Evolutionary conservation across 2,113 vertebrate species (phyloP).

Genomic region (Hemicordylus capensis): DNA sequence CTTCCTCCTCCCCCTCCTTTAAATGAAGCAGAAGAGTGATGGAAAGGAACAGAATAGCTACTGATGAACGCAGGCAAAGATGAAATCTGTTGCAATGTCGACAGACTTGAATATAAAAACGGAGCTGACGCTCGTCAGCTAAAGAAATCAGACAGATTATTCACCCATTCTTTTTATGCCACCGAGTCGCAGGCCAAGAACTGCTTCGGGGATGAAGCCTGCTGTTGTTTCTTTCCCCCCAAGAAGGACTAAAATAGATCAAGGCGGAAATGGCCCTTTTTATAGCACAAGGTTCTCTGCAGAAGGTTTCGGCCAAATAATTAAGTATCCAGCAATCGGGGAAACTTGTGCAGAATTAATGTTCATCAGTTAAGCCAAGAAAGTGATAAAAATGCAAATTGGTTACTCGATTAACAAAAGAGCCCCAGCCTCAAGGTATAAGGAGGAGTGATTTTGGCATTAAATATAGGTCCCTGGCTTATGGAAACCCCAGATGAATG

Average conservation of each 20-base stretch:
- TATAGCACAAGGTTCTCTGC: not conserved
- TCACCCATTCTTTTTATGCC: constrained; percentile 1
- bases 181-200: not conserved
- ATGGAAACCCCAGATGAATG: not conserved
- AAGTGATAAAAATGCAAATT: constrained; percentile 28
- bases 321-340: not conserved
- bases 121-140: constrained; percentile 11
- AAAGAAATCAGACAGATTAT: constrained; percentile 24
- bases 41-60: constrained; percentile 13
- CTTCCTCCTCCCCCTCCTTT: too few species aligned
- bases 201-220: not conserved
- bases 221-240: not conserved
- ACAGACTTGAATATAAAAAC: constrained; percentile 4
- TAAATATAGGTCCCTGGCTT: not conserved
- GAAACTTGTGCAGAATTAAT: constrained; percentile 6
- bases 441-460: not conserved
- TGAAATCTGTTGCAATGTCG: constrained; percentile 30
- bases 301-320: constrained; percentile 13
- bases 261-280: constrained; percentile 5
- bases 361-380: constrained; percentile 9
- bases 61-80: constrained; percentile 9
- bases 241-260: constrained; percentile 15
- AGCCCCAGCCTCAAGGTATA: not conserved
- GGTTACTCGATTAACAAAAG: not conserved
- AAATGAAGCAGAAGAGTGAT: constrained; percentile 6